Evolutionary conservation across 2,888 invertebrate species (phyloP).

Genomic region (Erebia aethiops): DNA sequence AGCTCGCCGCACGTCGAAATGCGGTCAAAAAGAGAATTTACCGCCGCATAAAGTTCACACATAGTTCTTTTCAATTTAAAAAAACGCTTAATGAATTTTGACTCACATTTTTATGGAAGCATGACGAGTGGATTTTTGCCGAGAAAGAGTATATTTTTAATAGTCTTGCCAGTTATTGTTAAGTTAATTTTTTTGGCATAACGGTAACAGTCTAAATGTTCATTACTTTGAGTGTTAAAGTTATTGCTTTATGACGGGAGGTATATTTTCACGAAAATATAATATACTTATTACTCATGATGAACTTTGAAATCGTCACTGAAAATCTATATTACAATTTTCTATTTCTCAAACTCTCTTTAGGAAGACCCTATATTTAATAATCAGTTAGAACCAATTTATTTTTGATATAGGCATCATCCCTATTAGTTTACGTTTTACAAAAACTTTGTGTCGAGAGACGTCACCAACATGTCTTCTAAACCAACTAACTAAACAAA

Average conservation of each 20-base stretch:
- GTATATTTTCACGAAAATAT: not conserved
- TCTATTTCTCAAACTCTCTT: too few relatives aligned
- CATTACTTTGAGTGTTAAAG: not conserved
- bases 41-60: slow-evolving; percentile 26
- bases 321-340: not conserved
- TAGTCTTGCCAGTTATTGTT: slow-evolving; percentile 10
- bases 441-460: too few relatives aligned
- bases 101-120: slow-evolving; percentile 16
- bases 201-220: slow-evolving; percentile 6
- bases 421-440: too few relatives aligned
- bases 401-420: too few relatives aligned
- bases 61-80: slow-evolving; percentile 27
- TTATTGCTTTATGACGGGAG: slow-evolving; percentile 6
- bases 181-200: slow-evolving; percentile 1
- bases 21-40: slow-evolving; percentile 35
- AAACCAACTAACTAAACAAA: not conserved
- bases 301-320: too few relatives aligned
- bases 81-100: slow-evolving; percentile 26
- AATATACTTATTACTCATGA: too few relatives aligned
- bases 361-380: too few relatives aligned
- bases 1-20: slow-evolving; percentile 31
- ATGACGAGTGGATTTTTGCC: not conserved
- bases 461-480: too few relatives aligned
- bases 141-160: too few relatives aligned
- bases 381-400: too few relatives aligned